Evolutionary conservation across 2,888 invertebrate genomes (phyloP), one percentile per base, ranked within the genome.

Genomic region (Eledona agricola): DNA sequence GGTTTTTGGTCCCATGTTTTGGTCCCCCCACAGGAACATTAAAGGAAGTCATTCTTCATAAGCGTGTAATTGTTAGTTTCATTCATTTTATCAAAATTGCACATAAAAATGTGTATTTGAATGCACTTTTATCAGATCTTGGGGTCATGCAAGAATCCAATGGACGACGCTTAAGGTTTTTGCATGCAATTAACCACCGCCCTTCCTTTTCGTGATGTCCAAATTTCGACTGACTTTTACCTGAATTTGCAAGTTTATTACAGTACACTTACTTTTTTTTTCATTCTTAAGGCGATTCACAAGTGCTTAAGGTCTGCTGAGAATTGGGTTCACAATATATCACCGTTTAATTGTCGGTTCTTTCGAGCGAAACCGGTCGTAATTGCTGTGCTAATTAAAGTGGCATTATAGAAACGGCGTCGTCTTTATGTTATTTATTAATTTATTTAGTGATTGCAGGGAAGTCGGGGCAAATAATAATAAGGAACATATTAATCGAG

Each of bases 11-110:
- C 34, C 46, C 53, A 38, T 51, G 34, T 38, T 49, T 17, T 38
- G 13, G 57, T 56, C 54, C 63, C 60, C 61, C 55, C 56, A 51
- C 57, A n/a, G n/a, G 54, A 60, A 62, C 57, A 62, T 67, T 62
- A 62, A 51, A 58, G 67, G 67, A 67, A 67, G 63, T 64, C 61
- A 57, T 67, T 61, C 63, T 62, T 66, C 64, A 67, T 66, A 64
- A 64, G 63, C 63, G 61, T 57, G 60, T 66, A 67, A 67, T 65
- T 64, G 67, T 64, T 62, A 58, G 66, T 66, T 63, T 64, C 57
- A 68, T 64, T 65, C 59, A n/a, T n/a, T 65, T 61, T 65, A 65
- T 55, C 50, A 60, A 60, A 67, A 64, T 55, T 62, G 65, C 63
- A 63, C 59, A 57, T 45, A 58, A 60, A 60, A 66, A 64, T 63